Base-by-base conservation (phyloP, 2,113 vertebrate species). In the Sander vitreus region DNA sequence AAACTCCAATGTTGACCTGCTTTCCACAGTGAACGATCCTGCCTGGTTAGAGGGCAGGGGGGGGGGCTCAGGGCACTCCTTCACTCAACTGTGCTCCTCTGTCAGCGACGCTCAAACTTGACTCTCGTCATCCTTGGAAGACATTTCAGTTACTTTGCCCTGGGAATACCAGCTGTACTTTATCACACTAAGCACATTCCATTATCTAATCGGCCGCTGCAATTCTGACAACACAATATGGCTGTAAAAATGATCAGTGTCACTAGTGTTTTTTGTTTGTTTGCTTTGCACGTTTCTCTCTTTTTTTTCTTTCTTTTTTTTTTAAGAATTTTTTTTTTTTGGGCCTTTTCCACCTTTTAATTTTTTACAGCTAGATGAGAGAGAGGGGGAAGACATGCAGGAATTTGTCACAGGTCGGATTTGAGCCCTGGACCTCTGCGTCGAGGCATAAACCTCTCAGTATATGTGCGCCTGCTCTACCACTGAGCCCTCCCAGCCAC, bases 1-100 rank as follows among this genome's bases (percentile, higher is more conserved):
- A 88, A 90, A 90, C 79, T 90, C 86, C 87, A 65, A 45, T 90
- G 81, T 90, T 78, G 88, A 91, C 90, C 85, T 90, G 81, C 80
- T 90, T 85, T 91, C 63, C 72, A 39, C 76, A 80, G 78, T 75
- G 58, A 84, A 71, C 78, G 86, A 90, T 85, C 73, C 64, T 75
- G 66, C 85, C 80, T 83, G 76, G 76, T 81, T 80, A 23, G 72
- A 84, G 69, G 27, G 68, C 72, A 63, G 36, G 39, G 78, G 36
- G 39, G 78, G 53, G 45, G 3, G 30, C 70, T 83, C 54, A 5
- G 39, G 85, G 59, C 74, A 59, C 83, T 76, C 70, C 78, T 70
- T 80, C 71, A 51, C 70, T 69, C 58, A 30, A 76, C 86, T 36
- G 60, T 62, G 51, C 63, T 74, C 68, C 25, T 84, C 62, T 82